phyloP scores from a whole-genome alignment of 2,797 vertebrate genomes.

The Eospalax fontanierii region DNA sequence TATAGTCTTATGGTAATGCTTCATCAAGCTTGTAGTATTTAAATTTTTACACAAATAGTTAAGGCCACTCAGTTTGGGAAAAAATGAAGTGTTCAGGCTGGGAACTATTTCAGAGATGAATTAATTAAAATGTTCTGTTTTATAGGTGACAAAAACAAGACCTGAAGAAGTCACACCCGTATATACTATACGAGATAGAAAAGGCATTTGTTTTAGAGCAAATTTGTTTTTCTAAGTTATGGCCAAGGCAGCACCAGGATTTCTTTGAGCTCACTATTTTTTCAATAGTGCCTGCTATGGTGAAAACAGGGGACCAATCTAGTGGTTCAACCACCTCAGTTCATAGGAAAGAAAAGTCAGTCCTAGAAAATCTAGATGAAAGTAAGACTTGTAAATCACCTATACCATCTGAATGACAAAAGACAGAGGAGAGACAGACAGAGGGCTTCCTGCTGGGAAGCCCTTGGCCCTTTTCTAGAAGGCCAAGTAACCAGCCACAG shows the following conservation, averaged over 20 bases:
- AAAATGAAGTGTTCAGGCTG: conserved; percentile 2
- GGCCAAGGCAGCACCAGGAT: not conserved
- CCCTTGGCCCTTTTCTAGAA: not conserved
- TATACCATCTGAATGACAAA: not conserved
- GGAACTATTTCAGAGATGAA: not conserved
- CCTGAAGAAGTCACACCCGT: not conserved
- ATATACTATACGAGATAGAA: not conserved
- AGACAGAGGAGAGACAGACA: not conserved
- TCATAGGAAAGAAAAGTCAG: not conserved
- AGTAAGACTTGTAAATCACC: not conserved
- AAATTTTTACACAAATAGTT: conserved; percentile 16
- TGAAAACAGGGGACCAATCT: not conserved
- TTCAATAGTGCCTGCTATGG: not conserved
- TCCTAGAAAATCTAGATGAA: not conserved
- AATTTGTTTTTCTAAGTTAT: not conserved
- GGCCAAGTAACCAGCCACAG: not conserved
- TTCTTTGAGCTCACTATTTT: not conserved
- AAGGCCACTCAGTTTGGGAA: conserved; percentile 1
- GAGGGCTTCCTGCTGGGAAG: not conserved
- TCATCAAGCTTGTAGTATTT: not conserved
- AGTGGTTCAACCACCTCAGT: not conserved
- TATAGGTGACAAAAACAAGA: not conserved
- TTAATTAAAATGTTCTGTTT: not conserved
- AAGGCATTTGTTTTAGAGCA: not conserved
- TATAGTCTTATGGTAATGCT: not conserved